Base-by-base conservation (phyloP, 2,797 vertebrate genomes). In the Propithecus deckenii region DNA sequence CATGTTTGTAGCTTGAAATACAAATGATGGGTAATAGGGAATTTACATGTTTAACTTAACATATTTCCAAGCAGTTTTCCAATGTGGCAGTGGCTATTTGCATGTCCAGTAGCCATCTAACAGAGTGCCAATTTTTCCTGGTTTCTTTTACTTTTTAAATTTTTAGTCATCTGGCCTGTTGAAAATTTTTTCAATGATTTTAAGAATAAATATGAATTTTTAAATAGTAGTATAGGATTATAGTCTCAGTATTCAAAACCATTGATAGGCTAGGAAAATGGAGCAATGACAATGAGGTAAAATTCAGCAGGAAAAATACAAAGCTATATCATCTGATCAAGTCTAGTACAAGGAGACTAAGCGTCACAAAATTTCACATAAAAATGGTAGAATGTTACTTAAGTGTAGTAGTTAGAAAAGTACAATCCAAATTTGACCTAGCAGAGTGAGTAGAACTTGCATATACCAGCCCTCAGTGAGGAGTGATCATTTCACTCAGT, bases 1-100 rank as follows among this genome's bases (percentile, higher is more conserved):
- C 43, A 61, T 91, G 89, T 63, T 95, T 96, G 50, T 80, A 65
- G 91, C 71, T 85, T 69, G 28, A n/a, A 93, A 81, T 93, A 38
- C 85, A 95, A 79, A 59, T 84, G 57, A 94, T 92, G 35, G 14
- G 15, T 86, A 86, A 67, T 83, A 86, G 38, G 7, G n/a, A 75
- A 94, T 57, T 94, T 35, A 95, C 23, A 69, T 80, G 43, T 78
- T 95, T n/a, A 75, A 67, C 35, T 78, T 84, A 72, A 55, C 76
- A 88, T 52, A 71, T 65, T 65, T 84, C 38, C 38, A 55, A 89
- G 28, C 43, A 92, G 14, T 67, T 96, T 81, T 88, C 67, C 61
- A 72, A 86, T 48, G 48, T 25, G 67, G 41, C 72, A 9, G 59
- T 86, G 63, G 43, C 63, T 93, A 13, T 95, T 78, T 95, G 48